Evolutionary conservation across 2,888 invertebrate genomes (phyloP).

Genomic region (Eucriotettix oculatus): DNA sequence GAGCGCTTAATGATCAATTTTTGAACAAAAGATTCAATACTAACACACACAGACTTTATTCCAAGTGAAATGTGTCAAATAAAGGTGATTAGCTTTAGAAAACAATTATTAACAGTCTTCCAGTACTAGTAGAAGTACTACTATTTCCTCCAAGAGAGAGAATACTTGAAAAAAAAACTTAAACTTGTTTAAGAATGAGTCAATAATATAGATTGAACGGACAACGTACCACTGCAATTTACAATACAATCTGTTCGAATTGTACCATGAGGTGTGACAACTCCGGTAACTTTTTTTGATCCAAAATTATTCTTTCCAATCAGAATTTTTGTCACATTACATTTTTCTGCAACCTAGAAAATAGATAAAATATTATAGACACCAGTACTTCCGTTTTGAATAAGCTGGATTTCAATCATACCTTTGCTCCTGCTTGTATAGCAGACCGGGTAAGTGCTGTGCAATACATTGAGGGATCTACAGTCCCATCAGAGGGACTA

Average conservation of each 20-base stretch:
- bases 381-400: neutral
- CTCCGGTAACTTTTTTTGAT: slow-evolving; percentile 52
- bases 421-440: slow-evolving; percentile 50
- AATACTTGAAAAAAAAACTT: neutral
- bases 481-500: slow-evolving; percentile 63
- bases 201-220: neutral
- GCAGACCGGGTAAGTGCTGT: slow-evolving; percentile 58
- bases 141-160: too few species aligned
- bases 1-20: too few species aligned
- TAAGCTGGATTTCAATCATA: slow-evolving; percentile 20
- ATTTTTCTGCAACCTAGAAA: slow-evolving; percentile 53
- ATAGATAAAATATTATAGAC: neutral
- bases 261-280: slow-evolving; percentile 54
- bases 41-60: too few species aligned
- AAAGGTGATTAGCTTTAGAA: too few species aligned
- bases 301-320: slow-evolving; percentile 45
- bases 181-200: neutral
- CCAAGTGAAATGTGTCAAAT: too few species aligned
- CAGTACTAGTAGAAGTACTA: too few species aligned
- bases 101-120: too few species aligned
- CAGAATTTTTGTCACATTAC: slow-evolving; percentile 52
- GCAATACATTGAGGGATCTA: slow-evolving; percentile 72
- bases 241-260: slow-evolving; percentile 65
- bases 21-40: too few species aligned
- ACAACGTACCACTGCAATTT: slow-evolving; percentile 41